Evolutionary conservation across 1,140 invertebrate species (phyloP).

Genomic region (Rhopalosiphum maidis): DNA sequence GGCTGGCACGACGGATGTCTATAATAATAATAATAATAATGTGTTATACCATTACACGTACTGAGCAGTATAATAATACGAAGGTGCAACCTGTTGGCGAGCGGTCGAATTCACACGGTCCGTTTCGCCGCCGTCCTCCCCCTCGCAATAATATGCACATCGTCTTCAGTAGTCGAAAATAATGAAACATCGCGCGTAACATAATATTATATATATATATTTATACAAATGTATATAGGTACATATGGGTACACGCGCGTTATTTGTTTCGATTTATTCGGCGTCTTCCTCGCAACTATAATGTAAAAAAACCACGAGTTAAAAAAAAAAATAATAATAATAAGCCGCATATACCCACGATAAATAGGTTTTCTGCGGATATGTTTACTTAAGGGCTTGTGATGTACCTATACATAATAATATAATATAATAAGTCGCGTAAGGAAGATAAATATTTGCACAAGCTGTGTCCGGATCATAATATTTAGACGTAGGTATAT

Average conservation of each 20-base stretch:
- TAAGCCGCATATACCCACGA: background rate
- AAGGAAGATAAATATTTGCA: conserved; percentile 23
- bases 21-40: background rate
- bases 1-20: conserved; percentile 36
- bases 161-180: background rate
- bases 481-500: conserved; percentile 18
- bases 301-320: background rate
- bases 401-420: background rate
- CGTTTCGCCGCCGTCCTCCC: background rate
- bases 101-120: conserved; percentile 61
- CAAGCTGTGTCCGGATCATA: background rate
- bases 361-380: background rate
- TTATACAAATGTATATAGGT: too few relatives aligned
- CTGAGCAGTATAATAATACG: conserved; percentile 29
- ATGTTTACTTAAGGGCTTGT: conserved; percentile 4
- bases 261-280: background rate
- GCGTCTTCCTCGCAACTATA: background rate
- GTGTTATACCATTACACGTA: background rate
- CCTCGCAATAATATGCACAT: background rate
- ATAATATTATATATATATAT: too few relatives aligned
- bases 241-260: background rate
- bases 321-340: background rate
- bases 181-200: background rate
- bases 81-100: conserved; percentile 65
- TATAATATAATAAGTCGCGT: background rate